phyloP scores from a whole-genome alignment of 2,888 invertebrate genomes.

The Pycnomerus fuliginosus region DNA sequence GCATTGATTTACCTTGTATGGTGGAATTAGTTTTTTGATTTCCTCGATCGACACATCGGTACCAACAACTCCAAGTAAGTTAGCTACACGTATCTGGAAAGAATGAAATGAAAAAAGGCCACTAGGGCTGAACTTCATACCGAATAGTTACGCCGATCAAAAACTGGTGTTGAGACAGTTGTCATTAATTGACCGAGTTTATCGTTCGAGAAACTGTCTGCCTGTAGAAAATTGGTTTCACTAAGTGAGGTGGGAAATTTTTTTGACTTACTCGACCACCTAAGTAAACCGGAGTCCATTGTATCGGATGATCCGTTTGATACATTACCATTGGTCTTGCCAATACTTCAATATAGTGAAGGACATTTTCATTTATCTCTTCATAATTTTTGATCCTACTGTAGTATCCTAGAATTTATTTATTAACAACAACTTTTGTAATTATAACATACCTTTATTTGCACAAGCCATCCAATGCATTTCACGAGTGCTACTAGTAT shows the following conservation, averaged over 20 bases:
- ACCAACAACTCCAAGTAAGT: conserved; percentile 93
- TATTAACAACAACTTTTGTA: conserved; percentile 2
- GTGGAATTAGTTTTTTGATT: conserved; percentile 91
- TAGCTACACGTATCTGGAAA: conserved; percentile 79
- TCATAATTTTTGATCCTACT: conserved; percentile 85
- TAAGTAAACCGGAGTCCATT: conserved; percentile 93
- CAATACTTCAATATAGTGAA: conserved; percentile 93
- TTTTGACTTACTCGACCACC: conserved; percentile 69
- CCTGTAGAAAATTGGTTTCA: conserved; percentile 53
- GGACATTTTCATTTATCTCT: conserved; percentile 88
- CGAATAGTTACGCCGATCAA: conserved; percentile 89
- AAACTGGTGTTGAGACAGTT: conserved; percentile 91
- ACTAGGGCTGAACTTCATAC: conserved; percentile 49
- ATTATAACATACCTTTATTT: conserved; percentile 78
- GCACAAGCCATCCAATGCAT: conserved; percentile 95
- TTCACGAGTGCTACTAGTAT: conserved; percentile 81
- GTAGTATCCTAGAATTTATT: conserved; percentile 75
- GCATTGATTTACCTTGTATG: conserved; percentile 72
- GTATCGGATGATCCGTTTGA: conserved; percentile 85
- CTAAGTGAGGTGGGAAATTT: conserved; percentile 4
- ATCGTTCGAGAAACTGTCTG: conserved; percentile 65
- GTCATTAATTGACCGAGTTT: conserved; percentile 84
- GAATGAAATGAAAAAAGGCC: too few species aligned
- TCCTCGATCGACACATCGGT: conserved; percentile 96
- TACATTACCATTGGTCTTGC: conserved; percentile 95